These are phyloP conservation scores for Macrochelys suwanniensis DNA, from an alignment of 2,797 vertebrate species.

Conservation along the genomic window DNA sequence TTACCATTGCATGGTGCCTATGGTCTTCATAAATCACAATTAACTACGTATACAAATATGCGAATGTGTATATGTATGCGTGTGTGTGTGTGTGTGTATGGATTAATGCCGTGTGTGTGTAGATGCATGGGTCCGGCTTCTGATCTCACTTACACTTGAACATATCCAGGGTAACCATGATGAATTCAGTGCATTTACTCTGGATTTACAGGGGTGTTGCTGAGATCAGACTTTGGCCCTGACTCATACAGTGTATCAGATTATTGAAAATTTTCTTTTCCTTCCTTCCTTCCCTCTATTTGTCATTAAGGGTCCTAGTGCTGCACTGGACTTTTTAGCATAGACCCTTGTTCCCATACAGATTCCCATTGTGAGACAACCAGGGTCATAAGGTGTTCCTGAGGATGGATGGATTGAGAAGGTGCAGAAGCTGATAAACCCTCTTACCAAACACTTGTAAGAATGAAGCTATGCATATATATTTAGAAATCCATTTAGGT, in stretches of 20 bases:
- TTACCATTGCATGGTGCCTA: neutral
- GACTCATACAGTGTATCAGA: neutral
- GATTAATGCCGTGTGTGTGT: no score
- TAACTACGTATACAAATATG: neutral
- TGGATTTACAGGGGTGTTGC: fast-evolving
- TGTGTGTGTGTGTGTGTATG: neutral
- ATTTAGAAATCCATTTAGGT: conserved; percentile 66
- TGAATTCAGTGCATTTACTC: neutral
- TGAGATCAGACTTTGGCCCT: neutral
- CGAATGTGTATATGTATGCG: fast-evolving
- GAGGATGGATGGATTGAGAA: neutral
- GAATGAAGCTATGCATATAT: conserved; percentile 26
- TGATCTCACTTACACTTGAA: neutral
- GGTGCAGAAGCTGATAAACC: conserved; percentile 49
- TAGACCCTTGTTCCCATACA: neutral
- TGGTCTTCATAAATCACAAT: neutral
- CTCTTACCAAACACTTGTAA: neutral
- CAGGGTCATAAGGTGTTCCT: conserved; percentile 31
- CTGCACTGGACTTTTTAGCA: neutral
- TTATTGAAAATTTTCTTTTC: fast-evolving
- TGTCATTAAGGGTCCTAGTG: neutral
- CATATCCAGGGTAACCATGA: fast-evolving
- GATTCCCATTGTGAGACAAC: neutral
- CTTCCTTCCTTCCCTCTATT: neutral
- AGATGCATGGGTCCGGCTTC: neutral